Conservation (phyloP, 2,797 vertebrate species). For the Mormyrus proboscirostris region DNA sequence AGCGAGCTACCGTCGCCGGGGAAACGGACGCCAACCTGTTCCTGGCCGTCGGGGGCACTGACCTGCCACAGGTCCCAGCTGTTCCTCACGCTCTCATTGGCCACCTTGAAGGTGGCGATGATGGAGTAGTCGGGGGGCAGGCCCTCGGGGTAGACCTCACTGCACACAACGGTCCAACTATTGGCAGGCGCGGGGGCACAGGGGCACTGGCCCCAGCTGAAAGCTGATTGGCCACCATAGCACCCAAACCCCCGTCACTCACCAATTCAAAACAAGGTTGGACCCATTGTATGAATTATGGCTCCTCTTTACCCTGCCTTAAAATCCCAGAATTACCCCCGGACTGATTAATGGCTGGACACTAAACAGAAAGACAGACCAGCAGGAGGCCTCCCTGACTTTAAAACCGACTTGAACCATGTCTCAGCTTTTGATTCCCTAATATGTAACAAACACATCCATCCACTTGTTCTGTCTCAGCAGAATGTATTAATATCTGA, state of each 20-base stretch:
- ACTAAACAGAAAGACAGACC: not conserved
- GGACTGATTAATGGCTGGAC: not conserved
- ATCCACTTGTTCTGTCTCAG: not conserved
- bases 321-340: not conserved
- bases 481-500: not conserved
- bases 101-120: slow-evolving; percentile 61
- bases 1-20: slow-evolving; percentile 51
- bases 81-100: slow-evolving; percentile 43
- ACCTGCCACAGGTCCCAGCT: slow-evolving; percentile 69
- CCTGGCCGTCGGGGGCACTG: slow-evolving; percentile 54
- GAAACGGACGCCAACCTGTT: slow-evolving; percentile 54
- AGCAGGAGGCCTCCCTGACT: not conserved
- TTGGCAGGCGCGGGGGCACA: not conserved
- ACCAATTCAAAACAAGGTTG: not conserved
- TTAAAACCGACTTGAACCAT: not conserved
- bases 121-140: slow-evolving; percentile 62
- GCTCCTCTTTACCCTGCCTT: not conserved
- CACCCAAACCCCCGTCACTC: not conserved
- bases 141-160: slow-evolving; percentile 57
- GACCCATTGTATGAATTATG: not conserved
- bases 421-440: not conserved
- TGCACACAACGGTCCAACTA: slow-evolving; percentile 29
- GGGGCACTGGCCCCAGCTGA: not conserved
- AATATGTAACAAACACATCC: not conserved
- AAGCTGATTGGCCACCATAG: not conserved